Base-by-base conservation (phyloP, 2,113 vertebrate species). In the Aldabrachelys gigantea region DNA sequence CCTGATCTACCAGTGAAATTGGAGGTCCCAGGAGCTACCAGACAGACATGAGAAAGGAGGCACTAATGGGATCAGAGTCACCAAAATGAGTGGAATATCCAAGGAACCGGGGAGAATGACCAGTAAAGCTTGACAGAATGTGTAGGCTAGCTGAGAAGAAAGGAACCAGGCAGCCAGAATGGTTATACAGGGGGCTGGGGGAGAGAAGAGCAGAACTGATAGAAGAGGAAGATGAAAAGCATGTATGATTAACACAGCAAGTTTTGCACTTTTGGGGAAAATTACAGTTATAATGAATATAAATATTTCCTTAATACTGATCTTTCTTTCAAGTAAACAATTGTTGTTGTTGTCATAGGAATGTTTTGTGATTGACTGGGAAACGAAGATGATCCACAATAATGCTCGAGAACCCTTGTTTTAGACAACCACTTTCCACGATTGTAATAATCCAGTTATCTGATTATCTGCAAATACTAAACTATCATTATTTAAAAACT, bases 321-420 rank as follows among this genome's bases (percentile, higher is more conserved):
- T 31, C 3, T 80, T 84, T 31, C 3, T 80, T 84, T 24, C 7
- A 65, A 8, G 29, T 65, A 65, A 65, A 65, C 12, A 7, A 19
- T 17, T n/a, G 29, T 65, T 65, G 62, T 65, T 27, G 35, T 47
- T 27, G 35, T n/a, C 52, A 12, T 41, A n/a, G 1, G 79, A 22
- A 44, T 59, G 10, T 24, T 94, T 62, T 80, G 8, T 41, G 8
- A 78, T 76, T 76, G 72, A 25, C 41, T 76, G 44, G 69, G 50
- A 94, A 87, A 72, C 2, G 3, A 21, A 84, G 44, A 57, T 41
- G 50, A 2, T 3, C 57, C 19, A n/a, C 0, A 0, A 35, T 78
- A 62, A 25, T 31, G 6, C 0, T 5, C 54, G 59, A 84, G 1
- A 53, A 81, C 86, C 59, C 27, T 1, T 79, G 1, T 85, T 84